Evolutionary conservation across 2,797 vertebrate species (phyloP), one percentile per base, ranked within the genome.

Genomic region (Melopsittacus undulatus): DNA sequence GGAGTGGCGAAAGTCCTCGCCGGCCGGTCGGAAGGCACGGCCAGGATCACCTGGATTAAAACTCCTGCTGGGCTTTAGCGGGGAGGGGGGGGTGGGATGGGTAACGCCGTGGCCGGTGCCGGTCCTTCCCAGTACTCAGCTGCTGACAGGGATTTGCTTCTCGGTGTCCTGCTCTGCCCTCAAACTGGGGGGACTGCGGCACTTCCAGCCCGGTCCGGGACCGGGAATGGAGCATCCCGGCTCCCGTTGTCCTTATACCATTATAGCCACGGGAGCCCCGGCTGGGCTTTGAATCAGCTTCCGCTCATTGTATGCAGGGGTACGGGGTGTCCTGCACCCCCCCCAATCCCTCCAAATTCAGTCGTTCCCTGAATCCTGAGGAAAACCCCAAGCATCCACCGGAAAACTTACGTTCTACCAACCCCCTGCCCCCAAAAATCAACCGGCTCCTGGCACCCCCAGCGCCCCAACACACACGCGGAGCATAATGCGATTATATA

Each of bases 401-500:
- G 4, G 40, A 40, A 83, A 89, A 10, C 6, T 72, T 46, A 19
- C 4, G 1, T 3, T 1, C 38, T 17, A 9, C 10, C 16, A 36
- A 17, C 6, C 3, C 24, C 9, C 21, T 40, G 13, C n/a, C 7
- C 29, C 18, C 23, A 20, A 7, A 6, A 57, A 68, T 7, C 23
- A 8, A 2, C 68, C 21, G 46, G 48, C 45, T 86, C 67, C 86
- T 91, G 51, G 69, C 82, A 91, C 77, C 83, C 52, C 83, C 64
- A 17, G 67, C 7, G 7, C 95, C 76, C 90, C 67, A 51, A 76
- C 43, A 2, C 69, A 51, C 83, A 70, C 4, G 7, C 29, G 5
- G 83, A 66, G 83, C 73, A n/a, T 82, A 97, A 89, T 63, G 56
- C 90, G 93, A 96, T 92, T 95, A 94, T 92, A 95, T 96, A 61